These are phyloP conservation scores for Picathartes gymnocephalus DNA, from an alignment of 2,113 vertebrate genomes.

Conservation along the genomic window DNA sequence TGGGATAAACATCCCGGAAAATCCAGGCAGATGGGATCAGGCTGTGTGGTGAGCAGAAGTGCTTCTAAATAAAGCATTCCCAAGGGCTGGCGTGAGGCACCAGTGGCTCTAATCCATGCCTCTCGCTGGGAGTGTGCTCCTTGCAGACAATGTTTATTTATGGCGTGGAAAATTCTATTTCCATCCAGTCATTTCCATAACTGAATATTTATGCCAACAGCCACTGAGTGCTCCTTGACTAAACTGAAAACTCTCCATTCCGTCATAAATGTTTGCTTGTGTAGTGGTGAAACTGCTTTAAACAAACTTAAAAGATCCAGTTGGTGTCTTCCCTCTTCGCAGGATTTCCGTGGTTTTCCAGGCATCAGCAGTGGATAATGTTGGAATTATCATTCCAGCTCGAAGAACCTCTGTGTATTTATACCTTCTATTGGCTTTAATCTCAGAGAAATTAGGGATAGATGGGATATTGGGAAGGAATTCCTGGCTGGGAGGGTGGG, in stretches of 20 bases:
- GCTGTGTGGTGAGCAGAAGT: neutral
- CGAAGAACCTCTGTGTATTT: neutral
- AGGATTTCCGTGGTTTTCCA: neutral
- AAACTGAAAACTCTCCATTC: slow-evolving; percentile 66
- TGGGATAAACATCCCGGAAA: neutral
- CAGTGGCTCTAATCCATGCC: neutral
- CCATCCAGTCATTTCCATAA: slow-evolving; percentile 73
- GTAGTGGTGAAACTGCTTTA: slow-evolving; percentile 59
- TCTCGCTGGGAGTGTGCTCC: slow-evolving; percentile 51
- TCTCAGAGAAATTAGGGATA: neutral
- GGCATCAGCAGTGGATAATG: neutral
- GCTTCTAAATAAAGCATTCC: slow-evolving; percentile 54
- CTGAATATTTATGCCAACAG: slow-evolving; percentile 73
- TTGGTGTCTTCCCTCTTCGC: neutral
- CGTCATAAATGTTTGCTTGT: slow-evolving; percentile 71
- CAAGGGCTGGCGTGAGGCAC: slow-evolving; percentile 43
- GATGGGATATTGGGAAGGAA: neutral
- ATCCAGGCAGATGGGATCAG: neutral
- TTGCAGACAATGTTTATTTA: slow-evolving; percentile 72
- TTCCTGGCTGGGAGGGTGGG: neutral
- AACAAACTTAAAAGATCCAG: slow-evolving; percentile 66
- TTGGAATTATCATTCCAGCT: slow-evolving; percentile 30
- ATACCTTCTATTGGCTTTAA: neutral
- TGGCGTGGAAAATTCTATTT: slow-evolving; percentile 66
- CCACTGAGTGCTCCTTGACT: slow-evolving; percentile 66